These are phyloP conservation scores for Campylorhamphus procurvoides DNA, from an alignment of 2,113 vertebrate species.

Conservation along the genomic window DNA sequence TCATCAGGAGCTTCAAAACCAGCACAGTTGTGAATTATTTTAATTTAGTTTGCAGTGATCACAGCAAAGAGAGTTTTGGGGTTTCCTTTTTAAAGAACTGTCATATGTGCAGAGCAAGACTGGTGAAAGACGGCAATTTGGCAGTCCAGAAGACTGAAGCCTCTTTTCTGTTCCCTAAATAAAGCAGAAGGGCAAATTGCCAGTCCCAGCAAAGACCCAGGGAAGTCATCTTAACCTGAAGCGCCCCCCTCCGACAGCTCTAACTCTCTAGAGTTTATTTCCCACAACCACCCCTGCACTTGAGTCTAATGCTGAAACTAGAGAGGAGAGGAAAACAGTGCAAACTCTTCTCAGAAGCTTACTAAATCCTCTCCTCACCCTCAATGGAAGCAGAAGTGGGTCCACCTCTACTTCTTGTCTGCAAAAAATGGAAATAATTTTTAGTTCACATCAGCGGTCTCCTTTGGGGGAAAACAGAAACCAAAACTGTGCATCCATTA, in stretches of 20 bases:
- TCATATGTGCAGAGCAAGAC: not conserved
- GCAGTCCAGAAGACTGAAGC: not conserved
- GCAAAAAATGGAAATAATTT: not conserved
- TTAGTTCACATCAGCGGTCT: not conserved
- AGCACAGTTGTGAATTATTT: not conserved
- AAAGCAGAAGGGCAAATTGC: not conserved
- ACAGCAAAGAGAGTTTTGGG: not conserved
- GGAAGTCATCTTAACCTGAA: not conserved
- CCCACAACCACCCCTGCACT: not conserved
- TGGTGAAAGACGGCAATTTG: not conserved
- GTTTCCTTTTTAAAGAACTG: constrained; percentile 5
- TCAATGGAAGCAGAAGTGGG: not conserved
- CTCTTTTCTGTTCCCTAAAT: not conserved
- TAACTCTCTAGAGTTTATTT: not conserved
- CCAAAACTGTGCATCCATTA: not conserved
- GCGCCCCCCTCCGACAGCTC: constrained; percentile 35
- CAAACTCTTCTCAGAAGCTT: not conserved
- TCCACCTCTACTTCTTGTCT: not conserved
- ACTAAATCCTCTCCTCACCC: not conserved
- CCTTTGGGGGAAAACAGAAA: not conserved
- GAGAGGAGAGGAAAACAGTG: not conserved
- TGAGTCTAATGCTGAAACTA: not conserved
- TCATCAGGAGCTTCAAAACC: constrained; percentile 1
- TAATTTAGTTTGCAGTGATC: not conserved
- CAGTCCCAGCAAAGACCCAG: not conserved